Evolutionary conservation across 2,888 invertebrate genomes (phyloP).

Genomic region (Morpho helenor): DNA sequence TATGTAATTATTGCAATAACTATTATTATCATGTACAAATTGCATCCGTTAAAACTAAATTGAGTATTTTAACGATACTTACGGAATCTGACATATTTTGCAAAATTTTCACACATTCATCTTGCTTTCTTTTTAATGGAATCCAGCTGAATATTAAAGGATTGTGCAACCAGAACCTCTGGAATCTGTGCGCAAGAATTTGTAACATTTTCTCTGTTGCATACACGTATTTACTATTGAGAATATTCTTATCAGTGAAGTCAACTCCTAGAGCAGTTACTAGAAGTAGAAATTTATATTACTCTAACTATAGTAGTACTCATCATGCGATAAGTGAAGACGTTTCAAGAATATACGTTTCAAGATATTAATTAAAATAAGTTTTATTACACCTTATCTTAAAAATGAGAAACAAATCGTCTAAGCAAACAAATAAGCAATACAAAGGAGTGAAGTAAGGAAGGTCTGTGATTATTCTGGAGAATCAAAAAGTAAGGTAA

Average conservation of each 20-base stretch:
- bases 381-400: too few relatives aligned
- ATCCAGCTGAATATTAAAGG: constrained; percentile 46
- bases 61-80: constrained; percentile 11
- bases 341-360: too few relatives aligned
- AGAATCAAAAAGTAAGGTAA: too few relatives aligned
- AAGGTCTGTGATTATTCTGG: too few relatives aligned
- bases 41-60: too few relatives aligned
- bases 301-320: too few relatives aligned
- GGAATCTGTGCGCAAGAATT: constrained; percentile 50
- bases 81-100: constrained; percentile 57
- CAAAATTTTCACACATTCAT: constrained; percentile 46
- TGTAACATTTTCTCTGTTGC: constrained; percentile 52
- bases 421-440: too few relatives aligned
- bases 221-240: constrained; percentile 49
- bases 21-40: too few relatives aligned
- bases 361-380: too few relatives aligned
- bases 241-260: constrained; percentile 45
- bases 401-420: too few relatives aligned
- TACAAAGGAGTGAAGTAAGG: too few relatives aligned
- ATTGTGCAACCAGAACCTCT: constrained; percentile 54
- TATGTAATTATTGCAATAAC: too few relatives aligned
- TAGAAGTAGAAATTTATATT: neutral
- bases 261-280: constrained; percentile 4
- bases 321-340: neutral
- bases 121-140: constrained; percentile 48